Evolutionary conservation across 2,113 vertebrate species (phyloP).

Genomic region (Cottus gobio): DNA sequence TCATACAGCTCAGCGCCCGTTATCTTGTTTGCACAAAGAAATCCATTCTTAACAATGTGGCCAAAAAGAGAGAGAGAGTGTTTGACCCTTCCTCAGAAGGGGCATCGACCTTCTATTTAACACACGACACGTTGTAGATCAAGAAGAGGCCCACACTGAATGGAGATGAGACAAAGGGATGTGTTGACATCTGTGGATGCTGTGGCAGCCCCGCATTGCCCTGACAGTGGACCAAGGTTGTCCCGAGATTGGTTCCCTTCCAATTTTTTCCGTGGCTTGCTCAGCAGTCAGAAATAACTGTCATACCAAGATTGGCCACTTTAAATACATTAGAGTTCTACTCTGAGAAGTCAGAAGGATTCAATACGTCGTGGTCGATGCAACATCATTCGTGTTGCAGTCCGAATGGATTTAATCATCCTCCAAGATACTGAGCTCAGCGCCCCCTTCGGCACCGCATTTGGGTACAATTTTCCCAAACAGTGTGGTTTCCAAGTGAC

Average conservation of each 20-base stretch:
- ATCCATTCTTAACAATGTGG: neutral
- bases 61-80: neutral
- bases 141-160: neutral
- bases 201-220: neutral
- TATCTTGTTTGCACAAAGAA: slow-evolving; percentile 26
- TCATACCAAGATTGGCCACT: neutral
- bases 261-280: too few relatives aligned
- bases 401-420: neutral
- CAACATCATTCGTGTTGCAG: neutral
- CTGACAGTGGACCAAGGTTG: neutral
- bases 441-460: neutral
- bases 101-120: slow-evolving; percentile 5
- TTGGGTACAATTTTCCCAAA: neutral
- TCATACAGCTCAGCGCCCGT: neutral
- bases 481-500: slow-evolving; percentile 6
- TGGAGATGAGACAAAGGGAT: neutral
- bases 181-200: neutral
- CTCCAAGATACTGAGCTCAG: neutral
- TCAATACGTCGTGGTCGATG: neutral
- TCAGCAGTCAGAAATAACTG: neutral
- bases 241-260: neutral
- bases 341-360: neutral
- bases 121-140: neutral
- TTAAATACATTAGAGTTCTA: neutral
- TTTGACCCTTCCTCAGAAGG: neutral